Evolutionary conservation across 2,888 invertebrate species (phyloP), one percentile per base, ranked within the genome.

Genomic region (Ophion obscuratus): DNA sequence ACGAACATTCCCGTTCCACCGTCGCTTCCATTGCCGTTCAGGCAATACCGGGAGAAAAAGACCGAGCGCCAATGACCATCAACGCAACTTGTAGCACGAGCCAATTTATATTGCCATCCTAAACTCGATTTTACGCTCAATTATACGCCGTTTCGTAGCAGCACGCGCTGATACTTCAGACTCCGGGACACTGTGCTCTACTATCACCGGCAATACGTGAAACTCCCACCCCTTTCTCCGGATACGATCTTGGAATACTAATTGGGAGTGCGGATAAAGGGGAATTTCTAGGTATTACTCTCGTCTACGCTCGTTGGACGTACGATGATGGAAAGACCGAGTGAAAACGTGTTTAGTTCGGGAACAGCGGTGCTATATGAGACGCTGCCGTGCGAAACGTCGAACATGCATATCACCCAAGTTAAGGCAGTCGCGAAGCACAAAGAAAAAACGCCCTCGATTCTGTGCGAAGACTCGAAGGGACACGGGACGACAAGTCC

Each of bases 101-200:
- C 84, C 75, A 88, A 88, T 87, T 88, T 88, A 88, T 87, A 87
- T 89, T 87, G 83, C 86, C 75, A 85, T 83, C 82, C 87, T 86
- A 87, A 88, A 88, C 83, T 89, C 88, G 82, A 89, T 89, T 89
- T 89, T 87, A 88, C 87, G 88, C 85, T 87, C 87, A 89, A 89
- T 89, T 89, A 89, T 88, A 87, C 81, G 81, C 73, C 81, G 81
- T 77, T 86, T 81, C 84, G 78, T 78, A 66, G 70, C 81, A 75
- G 62, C 76, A 68, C 77, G 57, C 68, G 75, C 61, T 79, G 81
- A 86, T 84, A 81, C 86, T 76, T 78, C 61, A 44, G 70, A 70
- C 66, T 84, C n/a, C 24, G 61, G 70, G 59, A 78, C 68, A 66
- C 74, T 61, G 47, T 71, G 36, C 73, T 53, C 24, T 81, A 76